phyloP scores from a whole-genome alignment of 2,113 vertebrate genomes.

The Toxostoma redivivum region DNA sequence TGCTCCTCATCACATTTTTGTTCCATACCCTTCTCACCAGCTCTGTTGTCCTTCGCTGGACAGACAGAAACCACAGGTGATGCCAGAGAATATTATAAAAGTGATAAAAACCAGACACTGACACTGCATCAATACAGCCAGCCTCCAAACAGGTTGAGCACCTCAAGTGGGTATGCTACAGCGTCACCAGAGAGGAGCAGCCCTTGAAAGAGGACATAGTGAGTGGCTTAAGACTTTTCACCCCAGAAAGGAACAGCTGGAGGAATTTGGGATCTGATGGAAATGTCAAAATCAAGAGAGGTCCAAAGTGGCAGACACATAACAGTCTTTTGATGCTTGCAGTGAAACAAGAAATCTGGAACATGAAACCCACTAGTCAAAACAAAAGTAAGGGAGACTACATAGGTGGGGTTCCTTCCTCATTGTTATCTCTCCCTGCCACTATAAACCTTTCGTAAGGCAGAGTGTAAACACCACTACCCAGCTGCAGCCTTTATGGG shows the following conservation, averaged over 20 bases:
- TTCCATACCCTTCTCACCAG: not conserved
- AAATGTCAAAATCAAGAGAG: not conserved
- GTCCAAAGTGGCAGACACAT: not conserved
- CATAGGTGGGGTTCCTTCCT: not conserved
- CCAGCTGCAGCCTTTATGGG: not conserved
- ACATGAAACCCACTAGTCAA: not conserved
- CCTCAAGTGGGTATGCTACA: not conserved
- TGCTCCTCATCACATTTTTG: not conserved
- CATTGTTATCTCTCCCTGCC: not conserved
- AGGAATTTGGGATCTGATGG: not conserved
- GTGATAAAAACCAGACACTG: not conserved
- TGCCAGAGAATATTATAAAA: not conserved
- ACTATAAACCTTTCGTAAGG: not conserved
- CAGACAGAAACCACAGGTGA: not conserved
- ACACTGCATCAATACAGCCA: no score
- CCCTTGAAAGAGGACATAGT: not conserved
- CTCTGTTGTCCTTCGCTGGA: not conserved
- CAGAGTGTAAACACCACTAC: not conserved
- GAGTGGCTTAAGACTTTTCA: not conserved
- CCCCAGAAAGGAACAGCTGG: not conserved
- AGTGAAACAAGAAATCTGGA: not conserved
- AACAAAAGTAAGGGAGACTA: not conserved
- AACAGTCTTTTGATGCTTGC: not conserved
- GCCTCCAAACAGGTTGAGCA: not conserved
- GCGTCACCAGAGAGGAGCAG: not conserved